Evolutionary conservation across 2,888 invertebrate genomes (phyloP).

Genomic region (Andrena haemorrhoa): DNA sequence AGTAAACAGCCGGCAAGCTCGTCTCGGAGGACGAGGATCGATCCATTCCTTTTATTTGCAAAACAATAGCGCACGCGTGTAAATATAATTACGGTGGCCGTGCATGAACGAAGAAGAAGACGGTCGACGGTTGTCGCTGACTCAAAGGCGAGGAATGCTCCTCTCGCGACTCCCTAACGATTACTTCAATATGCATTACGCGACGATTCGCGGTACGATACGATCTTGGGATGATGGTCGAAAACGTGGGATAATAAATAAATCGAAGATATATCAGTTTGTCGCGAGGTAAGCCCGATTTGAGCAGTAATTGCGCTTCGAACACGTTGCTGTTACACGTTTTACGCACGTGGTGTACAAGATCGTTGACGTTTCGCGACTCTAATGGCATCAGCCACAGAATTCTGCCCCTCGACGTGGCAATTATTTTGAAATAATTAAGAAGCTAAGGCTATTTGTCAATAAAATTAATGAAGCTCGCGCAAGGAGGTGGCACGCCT

Average conservation of each 20-base stretch:
- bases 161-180: slow-evolving; percentile 34
- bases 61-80: slow-evolving; percentile 50
- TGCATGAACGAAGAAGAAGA: background rate
- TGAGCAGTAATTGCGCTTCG: slow-evolving; percentile 10
- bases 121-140: slow-evolving; percentile 26
- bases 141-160: slow-evolving; percentile 53
- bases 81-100: slow-evolving; percentile 42
- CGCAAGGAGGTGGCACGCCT: too few species aligned
- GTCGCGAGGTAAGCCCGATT: slow-evolving; percentile 18
- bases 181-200: slow-evolving; percentile 39
- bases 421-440: background rate
- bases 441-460: background rate
- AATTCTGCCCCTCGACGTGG: background rate
- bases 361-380: slow-evolving; percentile 18
- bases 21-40: slow-evolving; percentile 35
- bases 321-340: slow-evolving; percentile 20
- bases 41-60: slow-evolving; percentile 47
- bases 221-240: slow-evolving; percentile 31
- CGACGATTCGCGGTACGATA: slow-evolving; percentile 29
- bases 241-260: slow-evolving; percentile 52
- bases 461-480: too few species aligned
- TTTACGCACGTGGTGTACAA: background rate
- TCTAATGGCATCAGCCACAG: background rate
- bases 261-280: slow-evolving; percentile 33
- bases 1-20: slow-evolving; percentile 25